A percentile compares a stretch with the other conserved stretches of the same genome.
phyloP scores from a whole-genome alignment of 2,888 invertebrate genomes.

The Deilephila elpenor region DNA sequence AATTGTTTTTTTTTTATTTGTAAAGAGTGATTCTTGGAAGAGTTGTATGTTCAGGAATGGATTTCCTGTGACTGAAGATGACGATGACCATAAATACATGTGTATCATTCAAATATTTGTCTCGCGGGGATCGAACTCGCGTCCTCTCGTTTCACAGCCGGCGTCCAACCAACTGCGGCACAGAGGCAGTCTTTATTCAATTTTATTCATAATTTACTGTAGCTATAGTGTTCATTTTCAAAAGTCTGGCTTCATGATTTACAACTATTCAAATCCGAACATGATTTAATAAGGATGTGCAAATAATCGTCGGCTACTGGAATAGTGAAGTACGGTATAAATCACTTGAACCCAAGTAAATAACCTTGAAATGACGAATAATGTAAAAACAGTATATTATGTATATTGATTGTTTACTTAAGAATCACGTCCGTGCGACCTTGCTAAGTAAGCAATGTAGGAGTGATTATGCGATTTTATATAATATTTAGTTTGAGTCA shows the following conservation, averaged over 20 bases:
- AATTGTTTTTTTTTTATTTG: too few relatives aligned
- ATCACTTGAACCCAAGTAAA: slow-evolving; percentile 5
- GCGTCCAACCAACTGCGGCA: too few relatives aligned
- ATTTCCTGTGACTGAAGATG: too few relatives aligned
- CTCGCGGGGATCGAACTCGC: too few relatives aligned
- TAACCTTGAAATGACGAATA: slow-evolving; percentile 4
- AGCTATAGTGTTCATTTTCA: too few relatives aligned
- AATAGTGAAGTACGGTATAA: background rate
- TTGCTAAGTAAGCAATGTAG: background rate
- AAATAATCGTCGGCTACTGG: background rate
- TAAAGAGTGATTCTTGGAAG: too few relatives aligned
- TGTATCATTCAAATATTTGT: too few relatives aligned
- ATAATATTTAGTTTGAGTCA: background rate
- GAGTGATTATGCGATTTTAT: background rate
- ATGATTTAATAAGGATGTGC: background rate
- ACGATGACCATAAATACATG: too few relatives aligned
- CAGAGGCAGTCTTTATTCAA: too few relatives aligned
- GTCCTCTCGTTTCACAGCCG: too few relatives aligned
- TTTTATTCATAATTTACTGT: too few relatives aligned
- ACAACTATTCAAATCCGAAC: background rate
- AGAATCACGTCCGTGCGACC: background rate
- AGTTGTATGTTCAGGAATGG: too few relatives aligned
- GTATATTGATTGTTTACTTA: slow-evolving; percentile 4
- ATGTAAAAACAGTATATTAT: background rate
- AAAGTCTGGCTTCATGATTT: background rate